Evolutionary conservation across 2,888 invertebrate species (phyloP).

Genomic region (Mythimna impura): DNA sequence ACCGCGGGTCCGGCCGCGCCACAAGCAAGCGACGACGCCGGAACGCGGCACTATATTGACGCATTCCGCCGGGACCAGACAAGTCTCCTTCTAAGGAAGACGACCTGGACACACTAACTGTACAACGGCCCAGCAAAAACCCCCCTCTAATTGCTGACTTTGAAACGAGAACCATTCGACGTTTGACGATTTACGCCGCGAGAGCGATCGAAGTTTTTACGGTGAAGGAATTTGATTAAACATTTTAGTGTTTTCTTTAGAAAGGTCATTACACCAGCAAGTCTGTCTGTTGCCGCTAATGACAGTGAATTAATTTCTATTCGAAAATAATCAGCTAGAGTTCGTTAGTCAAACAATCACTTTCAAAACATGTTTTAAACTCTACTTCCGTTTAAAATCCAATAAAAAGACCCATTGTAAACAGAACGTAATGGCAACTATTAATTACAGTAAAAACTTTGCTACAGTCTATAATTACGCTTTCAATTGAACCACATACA

Average conservation of each 20-base stretch:
- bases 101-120: slow-evolving; percentile 83
- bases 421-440: slow-evolving; percentile 43
- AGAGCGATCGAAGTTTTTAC: slow-evolving; percentile 36
- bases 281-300: background rate
- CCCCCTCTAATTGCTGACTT: slow-evolving; percentile 79
- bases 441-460: slow-evolving; percentile 52
- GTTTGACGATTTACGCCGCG: slow-evolving; percentile 55
- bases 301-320: slow-evolving; percentile 26
- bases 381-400: slow-evolving; percentile 41
- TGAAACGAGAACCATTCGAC: slow-evolving; percentile 68
- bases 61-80: slow-evolving; percentile 80
- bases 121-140: slow-evolving; percentile 78
- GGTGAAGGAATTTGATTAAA: slow-evolving; percentile 40
- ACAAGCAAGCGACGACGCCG: slow-evolving; percentile 30
- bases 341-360: slow-evolving; percentile 31
- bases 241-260: slow-evolving; percentile 25
- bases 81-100: slow-evolving; percentile 83
- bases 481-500: slow-evolving; percentile 49
- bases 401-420: slow-evolving; percentile 54
- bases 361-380: slow-evolving; percentile 39
- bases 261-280: slow-evolving; percentile 6
- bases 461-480: slow-evolving; percentile 49
- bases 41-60: slow-evolving; percentile 78
- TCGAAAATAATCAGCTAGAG: slow-evolving; percentile 9
- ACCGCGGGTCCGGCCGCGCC: slow-evolving; percentile 48